Evolutionary conservation across 2,113 vertebrate genomes (phyloP).

Genomic region (Psittacula cyanocephala): DNA sequence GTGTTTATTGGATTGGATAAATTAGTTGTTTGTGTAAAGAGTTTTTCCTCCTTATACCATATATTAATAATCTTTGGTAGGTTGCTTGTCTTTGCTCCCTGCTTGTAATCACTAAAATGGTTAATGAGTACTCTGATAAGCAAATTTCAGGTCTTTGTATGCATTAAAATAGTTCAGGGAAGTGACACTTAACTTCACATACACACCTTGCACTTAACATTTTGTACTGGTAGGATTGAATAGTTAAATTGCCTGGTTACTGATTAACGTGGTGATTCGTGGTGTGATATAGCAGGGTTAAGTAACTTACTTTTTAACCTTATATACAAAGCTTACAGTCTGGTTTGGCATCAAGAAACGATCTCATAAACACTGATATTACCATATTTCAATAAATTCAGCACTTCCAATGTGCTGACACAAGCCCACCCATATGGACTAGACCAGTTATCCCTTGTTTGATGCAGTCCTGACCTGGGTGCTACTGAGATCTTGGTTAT

Average conservation of each 20-base stretch:
- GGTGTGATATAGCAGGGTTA: neutral
- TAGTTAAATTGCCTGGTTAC: slow-evolving; percentile 8
- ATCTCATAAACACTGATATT: neutral
- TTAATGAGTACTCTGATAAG: neutral
- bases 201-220: neutral
- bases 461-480: neutral
- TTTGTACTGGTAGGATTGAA: neutral
- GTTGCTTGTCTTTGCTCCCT: neutral
- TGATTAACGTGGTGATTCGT: neutral
- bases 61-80: neutral
- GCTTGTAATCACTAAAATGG: neutral
- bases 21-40: neutral
- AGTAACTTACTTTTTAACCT: neutral
- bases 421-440: neutral
- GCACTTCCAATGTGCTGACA: neutral
- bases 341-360: neutral
- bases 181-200: neutral
- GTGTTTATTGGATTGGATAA: neutral
- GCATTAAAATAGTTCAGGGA: neutral
- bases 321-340: neutral
- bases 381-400: neutral
- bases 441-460: neutral
- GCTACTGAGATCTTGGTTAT: neutral
- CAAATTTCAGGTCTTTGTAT: neutral
- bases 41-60: neutral